phyloP scores from a whole-genome alignment of 2,888 invertebrate species.

The Stenodera caucasica region DNA sequence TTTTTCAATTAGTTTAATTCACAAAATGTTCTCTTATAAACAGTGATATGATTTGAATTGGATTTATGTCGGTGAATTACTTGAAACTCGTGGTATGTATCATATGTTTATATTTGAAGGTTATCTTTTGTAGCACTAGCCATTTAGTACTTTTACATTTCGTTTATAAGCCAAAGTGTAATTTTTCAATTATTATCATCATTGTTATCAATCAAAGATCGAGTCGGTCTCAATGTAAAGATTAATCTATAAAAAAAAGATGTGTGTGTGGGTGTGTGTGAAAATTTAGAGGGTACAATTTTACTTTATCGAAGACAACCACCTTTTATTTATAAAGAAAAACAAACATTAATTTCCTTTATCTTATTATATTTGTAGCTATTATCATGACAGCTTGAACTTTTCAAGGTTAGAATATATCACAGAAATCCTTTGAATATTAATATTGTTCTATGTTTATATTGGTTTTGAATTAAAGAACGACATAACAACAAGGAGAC shows the following conservation, averaged over 20 bases:
- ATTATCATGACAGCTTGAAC: constrained; percentile 21
- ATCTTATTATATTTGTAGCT: constrained; percentile 3
- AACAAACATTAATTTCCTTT: constrained; percentile 18
- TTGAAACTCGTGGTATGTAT: constrained; percentile 17
- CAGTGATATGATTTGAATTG: constrained; percentile 9
- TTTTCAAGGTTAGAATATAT: constrained; percentile 26
- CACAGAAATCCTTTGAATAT: constrained; percentile 9
- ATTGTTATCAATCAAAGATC: no score
- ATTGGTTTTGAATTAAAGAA: neutral
- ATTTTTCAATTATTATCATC: no score
- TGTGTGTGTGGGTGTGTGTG: no score
- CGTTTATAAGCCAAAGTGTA: neutral
- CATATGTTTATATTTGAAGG: constrained; percentile 32
- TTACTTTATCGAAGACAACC: neutral
- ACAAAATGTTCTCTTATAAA: constrained; percentile 2
- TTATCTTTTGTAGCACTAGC: constrained; percentile 26
- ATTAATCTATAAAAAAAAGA: no score
- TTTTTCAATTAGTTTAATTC: constrained; percentile 7
- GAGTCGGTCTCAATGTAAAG: no score
- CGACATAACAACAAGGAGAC: neutral
- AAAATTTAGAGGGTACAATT: no score
- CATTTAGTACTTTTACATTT: constrained; percentile 14
- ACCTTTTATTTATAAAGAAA: constrained; percentile 8
- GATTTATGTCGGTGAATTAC: neutral
- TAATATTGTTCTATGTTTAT: constrained; percentile 6